phyloP scores from a whole-genome alignment of 2,113 vertebrate species.

The Alectura lathami region DNA sequence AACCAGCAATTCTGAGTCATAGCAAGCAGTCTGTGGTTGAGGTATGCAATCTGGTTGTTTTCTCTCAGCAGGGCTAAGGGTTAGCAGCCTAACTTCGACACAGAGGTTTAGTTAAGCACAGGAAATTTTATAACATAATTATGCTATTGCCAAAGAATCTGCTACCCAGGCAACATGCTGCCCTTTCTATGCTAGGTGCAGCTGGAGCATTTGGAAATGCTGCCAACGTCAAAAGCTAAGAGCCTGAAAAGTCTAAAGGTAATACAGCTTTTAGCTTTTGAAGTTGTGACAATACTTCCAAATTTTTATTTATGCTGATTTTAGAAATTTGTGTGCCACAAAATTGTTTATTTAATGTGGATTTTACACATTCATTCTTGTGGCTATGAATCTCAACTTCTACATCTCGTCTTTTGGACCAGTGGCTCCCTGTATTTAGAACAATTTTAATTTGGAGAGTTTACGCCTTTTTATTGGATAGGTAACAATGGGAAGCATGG shows the following conservation, averaged over 20 bases:
- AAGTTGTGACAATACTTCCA: neutral
- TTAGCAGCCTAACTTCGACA: neutral
- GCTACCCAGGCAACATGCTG: neutral
- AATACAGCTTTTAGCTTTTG: neutral
- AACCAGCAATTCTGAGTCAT: neutral
- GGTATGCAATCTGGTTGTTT: neutral
- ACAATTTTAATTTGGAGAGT: neutral
- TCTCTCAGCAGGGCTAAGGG: neutral
- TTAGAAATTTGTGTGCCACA: neutral
- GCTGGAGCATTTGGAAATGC: neutral
- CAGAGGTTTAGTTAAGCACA: neutral
- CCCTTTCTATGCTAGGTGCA: neutral
- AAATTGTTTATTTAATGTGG: neutral
- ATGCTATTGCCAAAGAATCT: neutral
- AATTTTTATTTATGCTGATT: neutral
- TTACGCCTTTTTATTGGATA: neutral
- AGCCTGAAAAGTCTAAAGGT: neutral
- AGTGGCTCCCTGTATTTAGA: neutral
- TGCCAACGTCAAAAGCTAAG: neutral
- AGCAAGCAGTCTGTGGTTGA: neutral
- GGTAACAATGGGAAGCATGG: neutral
- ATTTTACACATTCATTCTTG: neutral
- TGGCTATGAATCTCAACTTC: neutral
- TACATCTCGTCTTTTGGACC: neutral
- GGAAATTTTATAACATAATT: neutral